Evolutionary conservation across 1,140 invertebrate genomes (phyloP).

Genomic region (Papilio machaon): DNA sequence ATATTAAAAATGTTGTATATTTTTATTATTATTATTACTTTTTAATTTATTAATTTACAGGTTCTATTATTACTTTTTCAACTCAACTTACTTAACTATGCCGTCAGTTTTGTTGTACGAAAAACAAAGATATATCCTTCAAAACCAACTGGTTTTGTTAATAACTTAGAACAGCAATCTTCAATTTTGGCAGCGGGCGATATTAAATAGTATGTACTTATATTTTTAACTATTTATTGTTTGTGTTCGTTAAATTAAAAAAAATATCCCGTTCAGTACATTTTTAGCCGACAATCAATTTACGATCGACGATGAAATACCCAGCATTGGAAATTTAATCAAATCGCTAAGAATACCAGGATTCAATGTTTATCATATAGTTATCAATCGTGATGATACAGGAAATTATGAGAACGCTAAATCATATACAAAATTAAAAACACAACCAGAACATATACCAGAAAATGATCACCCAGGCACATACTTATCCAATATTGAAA

Average conservation of each 20-base stretch:
- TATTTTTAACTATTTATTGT: not conserved
- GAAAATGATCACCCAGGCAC: not conserved
- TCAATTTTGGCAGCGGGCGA: not conserved
- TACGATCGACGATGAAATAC: not conserved
- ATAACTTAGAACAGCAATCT: not conserved
- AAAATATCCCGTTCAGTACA: not conserved
- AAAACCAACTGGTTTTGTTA: not conserved
- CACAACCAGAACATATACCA: not conserved
- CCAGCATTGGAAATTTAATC: not conserved
- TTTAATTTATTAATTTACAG: not conserved
- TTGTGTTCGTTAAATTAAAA: not conserved
- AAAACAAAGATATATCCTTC: not conserved
- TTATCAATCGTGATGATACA: not conserved
- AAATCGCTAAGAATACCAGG: conserved; percentile 13
- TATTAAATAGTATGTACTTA: conserved; percentile 3
- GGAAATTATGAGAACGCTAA: not conserved
- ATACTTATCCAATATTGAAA: not conserved
- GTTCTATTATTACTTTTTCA: not conserved
- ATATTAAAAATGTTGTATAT: not conserved
- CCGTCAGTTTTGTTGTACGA: not conserved
- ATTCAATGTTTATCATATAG: conserved; percentile 2
- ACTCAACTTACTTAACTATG: not conserved
- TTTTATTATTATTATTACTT: not conserved
- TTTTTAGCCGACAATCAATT: not conserved
- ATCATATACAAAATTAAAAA: not conserved